Conservation (phyloP, 64 coral and sea anemone species). For the Stichodactyla mertensii region DNA sequence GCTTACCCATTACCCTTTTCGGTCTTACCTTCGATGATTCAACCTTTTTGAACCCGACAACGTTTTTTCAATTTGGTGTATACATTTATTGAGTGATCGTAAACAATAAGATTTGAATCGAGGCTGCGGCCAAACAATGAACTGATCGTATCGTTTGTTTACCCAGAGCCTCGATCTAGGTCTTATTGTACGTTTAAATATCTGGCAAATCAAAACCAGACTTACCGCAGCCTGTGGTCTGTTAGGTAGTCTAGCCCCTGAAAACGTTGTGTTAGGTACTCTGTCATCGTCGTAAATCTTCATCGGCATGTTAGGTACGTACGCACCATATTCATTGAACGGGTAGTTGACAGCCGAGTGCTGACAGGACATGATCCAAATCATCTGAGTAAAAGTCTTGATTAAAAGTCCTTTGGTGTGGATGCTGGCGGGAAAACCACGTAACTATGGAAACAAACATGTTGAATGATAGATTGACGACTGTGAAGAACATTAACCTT, state of each 20-base stretch:
- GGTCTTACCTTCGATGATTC: too few species aligned
- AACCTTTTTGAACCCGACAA: too few species aligned
- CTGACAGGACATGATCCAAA: conserved; percentile 25
- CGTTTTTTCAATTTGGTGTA: too few species aligned
- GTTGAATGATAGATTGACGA: too few species aligned
- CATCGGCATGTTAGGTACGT: conserved; percentile 49
- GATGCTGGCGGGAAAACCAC: conserved; percentile 44
- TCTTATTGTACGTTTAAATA: not conserved
- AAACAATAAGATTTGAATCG: too few species aligned
- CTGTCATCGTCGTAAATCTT: conserved; percentile 61
- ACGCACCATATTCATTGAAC: conserved; percentile 37
- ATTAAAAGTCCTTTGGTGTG: conserved; percentile 21
- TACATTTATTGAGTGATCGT: too few species aligned
- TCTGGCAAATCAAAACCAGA: not conserved
- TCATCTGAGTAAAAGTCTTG: conserved; percentile 45
- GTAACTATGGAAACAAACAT: conserved; percentile 26
- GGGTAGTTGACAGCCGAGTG: conserved; percentile 41
- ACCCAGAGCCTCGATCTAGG: too few species aligned
- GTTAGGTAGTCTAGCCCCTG: conserved; percentile 28
- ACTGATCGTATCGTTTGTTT: too few species aligned
- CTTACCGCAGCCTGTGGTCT: conserved; percentile 35
- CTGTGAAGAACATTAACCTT: too few species aligned
- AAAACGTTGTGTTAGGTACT: conserved; percentile 11
- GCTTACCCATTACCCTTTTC: too few species aligned
- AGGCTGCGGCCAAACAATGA: too few species aligned